Percentiles rank a stretch among this genome's conserved stretches.
These are phyloP conservation scores for Holacanthus passer DNA, from an alignment of 2,113 vertebrate species.

Conservation along the genomic window DNA sequence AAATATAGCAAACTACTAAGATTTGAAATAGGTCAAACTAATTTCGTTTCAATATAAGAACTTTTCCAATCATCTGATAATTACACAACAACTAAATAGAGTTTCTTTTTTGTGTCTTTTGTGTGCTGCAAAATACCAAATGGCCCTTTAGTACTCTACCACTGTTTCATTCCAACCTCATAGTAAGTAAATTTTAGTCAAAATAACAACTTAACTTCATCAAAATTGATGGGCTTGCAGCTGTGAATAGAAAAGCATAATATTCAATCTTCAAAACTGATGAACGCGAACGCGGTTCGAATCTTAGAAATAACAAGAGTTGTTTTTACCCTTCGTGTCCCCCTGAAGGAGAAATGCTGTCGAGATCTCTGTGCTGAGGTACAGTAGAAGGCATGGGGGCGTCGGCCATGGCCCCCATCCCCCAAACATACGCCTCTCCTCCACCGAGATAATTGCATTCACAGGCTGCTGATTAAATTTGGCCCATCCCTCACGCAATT, in stretches of 20 bases:
- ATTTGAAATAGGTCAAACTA: neutral
- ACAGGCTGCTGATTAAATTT: conserved; percentile 82
- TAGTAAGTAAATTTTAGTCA: neutral
- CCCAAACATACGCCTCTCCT: conserved; percentile 61
- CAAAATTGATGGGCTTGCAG: neutral
- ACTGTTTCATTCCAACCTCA: neutral
- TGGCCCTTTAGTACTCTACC: neutral
- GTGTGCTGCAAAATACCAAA: neutral
- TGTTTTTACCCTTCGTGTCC: conserved; percentile 15
- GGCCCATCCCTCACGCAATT: conserved; percentile 78
- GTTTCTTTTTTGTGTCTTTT: neutral
- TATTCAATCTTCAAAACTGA: neutral
- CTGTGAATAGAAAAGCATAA: neutral
- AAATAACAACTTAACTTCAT: neutral
- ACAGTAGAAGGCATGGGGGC: conserved; percentile 46
- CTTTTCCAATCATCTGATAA: neutral
- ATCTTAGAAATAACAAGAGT: neutral
- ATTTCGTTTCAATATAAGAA: neutral
- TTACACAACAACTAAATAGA: neutral
- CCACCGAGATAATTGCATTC: conserved; percentile 78
- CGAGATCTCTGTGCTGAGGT: conserved; percentile 26
- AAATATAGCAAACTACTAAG: neutral
- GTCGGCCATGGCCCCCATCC: conserved; percentile 49
- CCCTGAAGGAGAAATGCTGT: conserved; percentile 36
- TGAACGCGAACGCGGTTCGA: no score